Percentiles rank a stretch among this genome's conserved stretches.
These are phyloP conservation scores for human DNA, from an alignment of 2,113 vertebrate species.

Conservation along the genomic window GRCh38 chr9:136246001-136246500, in stretches of 20 bases:
- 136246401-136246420: neutral
- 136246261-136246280: neutral
- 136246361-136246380: neutral
- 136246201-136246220: too few species aligned
- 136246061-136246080: accelerated
- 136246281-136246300: neutral
- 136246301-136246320: neutral
- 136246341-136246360: too few species aligned
- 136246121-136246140: neutral
- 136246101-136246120: neutral
- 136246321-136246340: neutral
- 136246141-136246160: neutral
- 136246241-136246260: neutral
- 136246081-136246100: too few species aligned
- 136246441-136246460: neutral
- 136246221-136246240: neutral
- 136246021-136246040: neutral
- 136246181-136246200: neutral
- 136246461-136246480: neutral
- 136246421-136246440: neutral
- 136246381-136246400: neutral
- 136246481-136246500: neutral
- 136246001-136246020: neutral
- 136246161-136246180: neutral
- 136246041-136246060: accelerated